Evolutionary conservation across 23 tunicate species (phyloP).

Genomic region (Trididemnum nubilum): DNA sequence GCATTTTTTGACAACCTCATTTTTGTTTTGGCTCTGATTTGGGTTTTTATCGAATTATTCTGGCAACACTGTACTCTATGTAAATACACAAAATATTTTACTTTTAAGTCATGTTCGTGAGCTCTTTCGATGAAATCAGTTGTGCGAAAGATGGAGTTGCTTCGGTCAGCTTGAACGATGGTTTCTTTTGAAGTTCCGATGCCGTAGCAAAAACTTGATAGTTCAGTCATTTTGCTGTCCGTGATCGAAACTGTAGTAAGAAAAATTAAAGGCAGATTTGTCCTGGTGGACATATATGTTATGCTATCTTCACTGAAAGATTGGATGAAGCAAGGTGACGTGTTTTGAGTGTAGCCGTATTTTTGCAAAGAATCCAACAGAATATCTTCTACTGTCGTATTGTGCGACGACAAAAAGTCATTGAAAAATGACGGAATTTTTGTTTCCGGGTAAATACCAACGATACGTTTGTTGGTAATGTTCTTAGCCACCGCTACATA

Average conservation of each 20-base stretch:
- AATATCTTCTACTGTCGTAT: conserved; percentile 81
- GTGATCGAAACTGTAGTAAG: conserved; percentile 26
- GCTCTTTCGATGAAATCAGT: conserved; percentile 56
- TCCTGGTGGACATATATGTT: conserved; percentile 47
- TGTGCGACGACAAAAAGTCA: not conserved
- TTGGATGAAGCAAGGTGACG: conserved; percentile 82
- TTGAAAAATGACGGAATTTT: conserved; percentile 71
- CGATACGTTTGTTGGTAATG: conserved; percentile 17
- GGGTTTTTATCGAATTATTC: too few species aligned
- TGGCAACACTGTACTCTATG: too few species aligned
- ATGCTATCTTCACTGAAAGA: conserved; percentile 67
- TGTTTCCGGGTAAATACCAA: conserved; percentile 96
- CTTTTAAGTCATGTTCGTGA: conserved; percentile 57
- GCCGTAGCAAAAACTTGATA: conserved; percentile 61
- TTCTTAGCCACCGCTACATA: conserved; percentile 73
- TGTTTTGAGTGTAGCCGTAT: conserved; percentile 58
- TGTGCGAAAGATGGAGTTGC: conserved; percentile 19
- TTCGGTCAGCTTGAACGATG: conserved; percentile 57
- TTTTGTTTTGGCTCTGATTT: too few species aligned
- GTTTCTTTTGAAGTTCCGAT: conserved; percentile 65
- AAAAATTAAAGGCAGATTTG: conserved; percentile 60
- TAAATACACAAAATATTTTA: too few species aligned
- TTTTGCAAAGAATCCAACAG: conserved; percentile 49
- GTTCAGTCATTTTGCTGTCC: conserved; percentile 27
- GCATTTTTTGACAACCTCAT: too few species aligned